phyloP scores from a whole-genome alignment of 23 tunicate genomes.

The Halocynthia aurantium region DNA sequence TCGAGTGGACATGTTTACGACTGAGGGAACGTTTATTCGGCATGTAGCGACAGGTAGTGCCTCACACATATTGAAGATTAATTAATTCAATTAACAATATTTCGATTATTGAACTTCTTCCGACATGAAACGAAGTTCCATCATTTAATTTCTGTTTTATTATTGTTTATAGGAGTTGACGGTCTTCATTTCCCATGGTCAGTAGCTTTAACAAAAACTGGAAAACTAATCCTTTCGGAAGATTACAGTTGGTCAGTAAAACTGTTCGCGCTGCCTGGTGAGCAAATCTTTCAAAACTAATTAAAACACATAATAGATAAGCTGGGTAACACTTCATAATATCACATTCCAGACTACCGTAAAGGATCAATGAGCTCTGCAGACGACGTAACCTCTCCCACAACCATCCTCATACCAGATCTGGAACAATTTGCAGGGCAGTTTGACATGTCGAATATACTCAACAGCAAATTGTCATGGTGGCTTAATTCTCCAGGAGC shows the following conservation, averaged over 20 bases:
- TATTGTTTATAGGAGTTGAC: slow-evolving; percentile 45
- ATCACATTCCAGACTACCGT: slow-evolving; percentile 33
- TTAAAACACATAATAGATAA: background rate
- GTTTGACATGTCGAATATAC: slow-evolving; percentile 63
- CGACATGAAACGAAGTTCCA: background rate
- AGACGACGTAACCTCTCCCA: slow-evolving; percentile 67
- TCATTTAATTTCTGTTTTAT: background rate
- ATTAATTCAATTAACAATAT: background rate
- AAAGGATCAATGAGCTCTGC: slow-evolving; percentile 44
- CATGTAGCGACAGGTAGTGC: slow-evolving; percentile 75
- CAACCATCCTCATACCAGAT: slow-evolving; percentile 45
- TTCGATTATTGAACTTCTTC: background rate
- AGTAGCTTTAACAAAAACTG: slow-evolving; percentile 53
- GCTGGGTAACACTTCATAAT: background rate
- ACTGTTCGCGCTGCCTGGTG: slow-evolving; percentile 76
- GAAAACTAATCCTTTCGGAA: slow-evolving; percentile 71
- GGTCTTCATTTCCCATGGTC: slow-evolving; percentile 93
- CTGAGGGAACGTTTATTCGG: slow-evolving; percentile 78
- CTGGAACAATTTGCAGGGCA: slow-evolving; percentile 71
- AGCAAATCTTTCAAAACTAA: background rate
- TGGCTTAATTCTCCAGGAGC: slow-evolving; percentile 67
- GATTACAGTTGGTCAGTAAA: slow-evolving; percentile 97
- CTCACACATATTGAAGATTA: background rate
- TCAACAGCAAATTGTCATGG: slow-evolving; percentile 73
- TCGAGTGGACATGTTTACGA: slow-evolving; percentile 86